These are phyloP conservation scores for Ibycter americanus DNA, from an alignment of 2,797 vertebrate species.

Conservation along the genomic window DNA sequence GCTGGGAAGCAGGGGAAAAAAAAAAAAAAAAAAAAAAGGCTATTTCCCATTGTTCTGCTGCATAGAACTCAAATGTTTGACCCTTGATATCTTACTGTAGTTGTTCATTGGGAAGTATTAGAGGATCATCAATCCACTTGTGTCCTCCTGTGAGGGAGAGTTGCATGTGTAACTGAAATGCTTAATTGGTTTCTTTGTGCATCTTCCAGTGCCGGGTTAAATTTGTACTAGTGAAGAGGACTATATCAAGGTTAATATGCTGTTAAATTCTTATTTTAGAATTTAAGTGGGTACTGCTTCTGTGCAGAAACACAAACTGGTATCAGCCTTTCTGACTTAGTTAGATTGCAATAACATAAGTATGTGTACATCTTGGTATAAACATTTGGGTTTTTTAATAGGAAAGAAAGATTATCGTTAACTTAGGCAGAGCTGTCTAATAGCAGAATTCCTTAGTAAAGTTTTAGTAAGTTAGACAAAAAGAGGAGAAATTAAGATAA, in stretches of 20 bases:
- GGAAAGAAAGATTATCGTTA: not conserved
- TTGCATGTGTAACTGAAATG: not conserved
- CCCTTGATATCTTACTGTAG: not conserved
- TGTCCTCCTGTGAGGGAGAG: not conserved
- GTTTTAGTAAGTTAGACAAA: not conserved
- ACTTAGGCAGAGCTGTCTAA: not conserved
- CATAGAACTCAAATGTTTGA: not conserved
- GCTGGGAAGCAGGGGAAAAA: not conserved
- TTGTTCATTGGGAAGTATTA: not conserved
- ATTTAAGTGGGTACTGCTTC: not conserved
- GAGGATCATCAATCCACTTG: not conserved
- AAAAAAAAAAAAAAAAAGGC: too few species aligned
- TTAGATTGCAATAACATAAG: not conserved
- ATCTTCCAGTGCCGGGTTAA: not conserved
- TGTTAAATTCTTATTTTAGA: not conserved
- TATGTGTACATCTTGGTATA: not conserved
- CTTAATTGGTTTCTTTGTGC: not conserved
- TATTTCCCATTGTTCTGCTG: not conserved
- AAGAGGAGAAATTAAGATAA: not conserved
- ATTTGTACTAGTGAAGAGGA: not conserved
- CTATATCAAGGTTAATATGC: not conserved
- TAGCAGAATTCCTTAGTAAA: not conserved
- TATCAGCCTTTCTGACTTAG: not conserved
- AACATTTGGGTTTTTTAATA: not conserved
- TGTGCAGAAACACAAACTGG: not conserved